Percentiles rank a stretch among this genome's conserved stretches.
These are phyloP conservation scores for Oryzias curvinotus DNA, from an alignment of 2,113 vertebrate genomes.

Conservation along the genomic window DNA sequence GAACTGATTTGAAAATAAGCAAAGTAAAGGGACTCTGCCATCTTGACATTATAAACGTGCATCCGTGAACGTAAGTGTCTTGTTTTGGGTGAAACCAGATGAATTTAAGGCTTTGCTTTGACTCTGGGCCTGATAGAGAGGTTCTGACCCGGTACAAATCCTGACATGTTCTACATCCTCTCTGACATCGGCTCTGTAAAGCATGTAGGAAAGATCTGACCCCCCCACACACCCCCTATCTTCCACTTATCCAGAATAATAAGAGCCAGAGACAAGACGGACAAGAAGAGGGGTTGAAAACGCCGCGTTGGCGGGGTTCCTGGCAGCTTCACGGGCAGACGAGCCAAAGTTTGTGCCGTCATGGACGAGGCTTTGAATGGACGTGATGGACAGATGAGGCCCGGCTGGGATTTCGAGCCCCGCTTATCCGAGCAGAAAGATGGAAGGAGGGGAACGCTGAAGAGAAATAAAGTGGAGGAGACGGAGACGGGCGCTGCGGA, in stretches of 20 bases:
- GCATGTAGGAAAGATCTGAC: too few relatives aligned
- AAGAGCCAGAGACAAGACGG: constrained; percentile 53
- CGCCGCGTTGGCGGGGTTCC: too few relatives aligned
- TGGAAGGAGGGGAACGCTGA: constrained; percentile 14
- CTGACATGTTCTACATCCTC: too few relatives aligned
- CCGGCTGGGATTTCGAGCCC: constrained; percentile 44
- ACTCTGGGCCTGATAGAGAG: too few relatives aligned
- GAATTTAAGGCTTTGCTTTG: too few relatives aligned
- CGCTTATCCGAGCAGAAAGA: constrained; percentile 26
- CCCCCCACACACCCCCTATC: neutral
- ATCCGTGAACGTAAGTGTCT: too few relatives aligned
- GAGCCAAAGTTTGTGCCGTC: constrained; percentile 25
- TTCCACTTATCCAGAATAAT: constrained; percentile 34
- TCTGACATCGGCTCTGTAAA: too few relatives aligned
- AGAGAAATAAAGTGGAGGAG: constrained; percentile 27
- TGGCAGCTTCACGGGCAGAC: constrained; percentile 19
- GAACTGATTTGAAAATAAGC: too few relatives aligned
- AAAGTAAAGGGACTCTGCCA: too few relatives aligned
- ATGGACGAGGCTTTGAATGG: constrained; percentile 52
- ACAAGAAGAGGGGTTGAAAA: constrained; percentile 40
- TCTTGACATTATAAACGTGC: too few relatives aligned
- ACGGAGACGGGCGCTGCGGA: constrained; percentile 11
- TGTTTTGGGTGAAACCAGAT: too few relatives aligned
- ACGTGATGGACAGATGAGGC: constrained; percentile 53
- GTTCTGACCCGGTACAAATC: too few relatives aligned